Conservation (phyloP, 1,140 invertebrate species). For the Euglossa dilemma region DNA sequence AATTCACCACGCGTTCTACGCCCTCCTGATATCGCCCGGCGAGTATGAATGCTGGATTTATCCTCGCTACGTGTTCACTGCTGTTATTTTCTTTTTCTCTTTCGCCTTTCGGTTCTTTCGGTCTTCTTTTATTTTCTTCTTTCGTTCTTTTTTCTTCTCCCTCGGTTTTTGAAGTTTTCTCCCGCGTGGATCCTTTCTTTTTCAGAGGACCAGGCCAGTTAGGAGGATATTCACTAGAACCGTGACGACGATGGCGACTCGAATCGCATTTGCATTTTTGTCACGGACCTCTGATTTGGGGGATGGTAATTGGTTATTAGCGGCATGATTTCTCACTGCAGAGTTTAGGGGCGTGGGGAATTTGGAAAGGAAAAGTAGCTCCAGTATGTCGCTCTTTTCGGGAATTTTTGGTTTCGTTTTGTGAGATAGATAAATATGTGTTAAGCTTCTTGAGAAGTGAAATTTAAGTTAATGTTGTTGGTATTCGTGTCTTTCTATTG, state of each 20-base stretch:
- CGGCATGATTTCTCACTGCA: neutral
- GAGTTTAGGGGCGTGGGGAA: neutral
- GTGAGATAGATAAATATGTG: too few relatives aligned
- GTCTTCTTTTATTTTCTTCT: neutral
- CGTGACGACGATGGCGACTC: neutral
- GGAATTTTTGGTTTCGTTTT: too few relatives aligned
- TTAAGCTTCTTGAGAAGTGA: too few relatives aligned
- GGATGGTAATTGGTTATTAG: neutral
- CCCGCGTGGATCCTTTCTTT: neutral
- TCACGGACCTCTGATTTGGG: neutral
- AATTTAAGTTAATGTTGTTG: too few relatives aligned
- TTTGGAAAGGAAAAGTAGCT: neutral
- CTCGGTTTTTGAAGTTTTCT: too few relatives aligned
- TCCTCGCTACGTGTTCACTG: slow-evolving; percentile 43
- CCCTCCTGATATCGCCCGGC: slow-evolving; percentile 48
- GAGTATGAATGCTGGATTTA: slow-evolving; percentile 52
- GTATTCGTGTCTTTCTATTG: too few relatives aligned
- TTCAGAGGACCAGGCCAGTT: neutral
- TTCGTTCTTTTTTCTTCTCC: neutral
- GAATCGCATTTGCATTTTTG: slow-evolving; percentile 6
- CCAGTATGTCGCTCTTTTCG: neutral
- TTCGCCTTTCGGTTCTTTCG: neutral
- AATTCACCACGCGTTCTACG: slow-evolving; percentile 56
- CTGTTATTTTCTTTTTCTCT: neutral
- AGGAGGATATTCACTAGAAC: slow-evolving; percentile 15